Percentiles rank a stretch among this genome's conserved stretches.
These are phyloP conservation scores for Tipula vernalis DNA, from an alignment of 2,888 invertebrate species.

Conservation along the genomic window DNA sequence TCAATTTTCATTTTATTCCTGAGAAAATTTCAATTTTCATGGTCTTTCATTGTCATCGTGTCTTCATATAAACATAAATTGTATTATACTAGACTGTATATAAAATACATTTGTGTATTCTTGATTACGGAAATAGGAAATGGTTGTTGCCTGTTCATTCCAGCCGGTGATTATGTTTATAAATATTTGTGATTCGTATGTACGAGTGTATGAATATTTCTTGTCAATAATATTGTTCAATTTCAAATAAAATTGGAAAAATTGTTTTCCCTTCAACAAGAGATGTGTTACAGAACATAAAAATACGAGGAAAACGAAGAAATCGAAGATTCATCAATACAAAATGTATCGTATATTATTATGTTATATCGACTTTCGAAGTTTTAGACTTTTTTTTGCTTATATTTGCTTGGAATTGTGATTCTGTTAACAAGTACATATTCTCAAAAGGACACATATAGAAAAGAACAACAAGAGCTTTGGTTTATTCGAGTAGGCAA, in stretches of 20 bases:
- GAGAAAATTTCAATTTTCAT: not conserved
- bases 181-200: not conserved
- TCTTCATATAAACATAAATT: not conserved
- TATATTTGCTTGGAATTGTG: not conserved
- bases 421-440: not conserved
- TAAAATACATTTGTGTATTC: not conserved
- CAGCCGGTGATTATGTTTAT: not conserved
- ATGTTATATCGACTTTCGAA: not conserved
- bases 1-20: not conserved
- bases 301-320: not conserved
- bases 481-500: not conserved
- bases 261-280: not conserved
- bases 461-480: not conserved
- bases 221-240: not conserved
- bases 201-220: not conserved
- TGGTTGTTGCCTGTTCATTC: not conserved
- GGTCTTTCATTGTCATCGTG: not conserved
- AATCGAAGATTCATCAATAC: not conserved
- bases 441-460: not conserved
- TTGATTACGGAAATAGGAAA: not conserved
- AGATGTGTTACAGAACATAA: not conserved
- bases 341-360: not conserved
- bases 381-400: not conserved
- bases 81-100: not conserved
- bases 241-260: not conserved